Percentiles rank a stretch among this genome's conserved stretches.
Evolutionary conservation across 1,140 invertebrate species (phyloP).

Genomic region (Nymphalis io): DNA sequence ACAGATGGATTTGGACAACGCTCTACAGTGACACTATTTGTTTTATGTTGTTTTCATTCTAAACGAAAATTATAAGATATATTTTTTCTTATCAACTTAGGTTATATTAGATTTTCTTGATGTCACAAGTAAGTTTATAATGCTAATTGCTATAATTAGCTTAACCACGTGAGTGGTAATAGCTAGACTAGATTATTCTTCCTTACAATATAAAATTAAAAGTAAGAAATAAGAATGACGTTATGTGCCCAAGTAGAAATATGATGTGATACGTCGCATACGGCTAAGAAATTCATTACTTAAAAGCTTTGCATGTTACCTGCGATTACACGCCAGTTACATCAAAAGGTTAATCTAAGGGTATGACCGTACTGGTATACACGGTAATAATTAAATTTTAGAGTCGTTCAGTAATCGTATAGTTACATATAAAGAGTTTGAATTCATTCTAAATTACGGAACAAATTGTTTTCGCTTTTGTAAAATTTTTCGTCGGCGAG

Average conservation of each 20-base stretch:
- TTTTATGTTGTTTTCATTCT: no score
- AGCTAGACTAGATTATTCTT: no score
- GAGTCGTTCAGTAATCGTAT: conserved; percentile 27
- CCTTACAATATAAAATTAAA: no score
- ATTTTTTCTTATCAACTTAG: no score
- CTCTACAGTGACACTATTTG: no score
- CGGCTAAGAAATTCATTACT: conserved; percentile 32
- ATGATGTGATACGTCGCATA: neutral
- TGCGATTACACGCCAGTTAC: conserved; percentile 25
- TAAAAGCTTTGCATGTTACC: conserved; percentile 34
- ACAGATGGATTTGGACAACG: no score
- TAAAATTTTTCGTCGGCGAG: neutral
- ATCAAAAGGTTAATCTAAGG: conserved; percentile 31
- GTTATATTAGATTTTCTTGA: no score
- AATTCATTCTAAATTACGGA: conserved; percentile 22
- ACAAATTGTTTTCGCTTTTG: conserved; percentile 14
- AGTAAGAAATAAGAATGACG: no score
- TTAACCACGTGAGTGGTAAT: no score
- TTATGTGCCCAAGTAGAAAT: neutral
- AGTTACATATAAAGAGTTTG: conserved; percentile 21
- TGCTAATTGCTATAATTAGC: no score
- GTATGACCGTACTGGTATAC: conserved; percentile 17
- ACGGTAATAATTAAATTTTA: conserved; percentile 30
- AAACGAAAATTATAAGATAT: no score
- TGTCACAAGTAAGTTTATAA: no score